Conservation (phyloP, 2,797 vertebrate genomes). For the Pangasius macronema region DNA sequence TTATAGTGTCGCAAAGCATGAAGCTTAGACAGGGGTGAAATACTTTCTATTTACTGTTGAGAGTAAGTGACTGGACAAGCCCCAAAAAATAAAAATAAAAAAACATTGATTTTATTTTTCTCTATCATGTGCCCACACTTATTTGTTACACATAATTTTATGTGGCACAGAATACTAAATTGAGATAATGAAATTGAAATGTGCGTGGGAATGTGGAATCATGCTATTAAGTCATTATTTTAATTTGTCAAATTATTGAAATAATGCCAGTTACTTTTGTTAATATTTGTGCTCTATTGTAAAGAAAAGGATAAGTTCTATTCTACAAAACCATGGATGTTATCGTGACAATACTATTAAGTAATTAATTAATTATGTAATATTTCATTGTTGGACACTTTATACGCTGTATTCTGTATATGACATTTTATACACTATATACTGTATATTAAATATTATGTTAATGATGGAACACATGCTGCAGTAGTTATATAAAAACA, state of each 20-base stretch:
- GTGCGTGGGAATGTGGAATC: background rate
- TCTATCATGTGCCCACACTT: background rate
- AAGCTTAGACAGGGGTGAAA: background rate
- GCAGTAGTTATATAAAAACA: background rate
- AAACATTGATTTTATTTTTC: background rate
- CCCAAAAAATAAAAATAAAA: background rate
- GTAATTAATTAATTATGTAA: background rate
- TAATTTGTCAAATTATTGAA: background rate
- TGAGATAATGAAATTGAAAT: background rate
- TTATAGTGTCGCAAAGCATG: background rate
- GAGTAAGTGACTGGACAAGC: background rate
- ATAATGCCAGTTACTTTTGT: too few species aligned
- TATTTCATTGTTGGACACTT: background rate
- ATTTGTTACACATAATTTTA: background rate
- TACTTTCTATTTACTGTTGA: background rate
- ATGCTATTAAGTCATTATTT: background rate
- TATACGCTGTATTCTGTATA: background rate
- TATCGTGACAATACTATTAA: background rate
- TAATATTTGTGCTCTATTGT: background rate
- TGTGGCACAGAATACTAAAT: background rate
- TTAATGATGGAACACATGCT: background rate
- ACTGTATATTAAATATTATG: background rate
- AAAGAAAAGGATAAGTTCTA: background rate
- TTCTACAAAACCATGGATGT: background rate
- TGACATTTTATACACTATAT: background rate